A percentile compares a stretch with the other conserved stretches of the same genome.
Conservation (phyloP, 2,113 vertebrate species). For the Smithornis capensis region DNA sequence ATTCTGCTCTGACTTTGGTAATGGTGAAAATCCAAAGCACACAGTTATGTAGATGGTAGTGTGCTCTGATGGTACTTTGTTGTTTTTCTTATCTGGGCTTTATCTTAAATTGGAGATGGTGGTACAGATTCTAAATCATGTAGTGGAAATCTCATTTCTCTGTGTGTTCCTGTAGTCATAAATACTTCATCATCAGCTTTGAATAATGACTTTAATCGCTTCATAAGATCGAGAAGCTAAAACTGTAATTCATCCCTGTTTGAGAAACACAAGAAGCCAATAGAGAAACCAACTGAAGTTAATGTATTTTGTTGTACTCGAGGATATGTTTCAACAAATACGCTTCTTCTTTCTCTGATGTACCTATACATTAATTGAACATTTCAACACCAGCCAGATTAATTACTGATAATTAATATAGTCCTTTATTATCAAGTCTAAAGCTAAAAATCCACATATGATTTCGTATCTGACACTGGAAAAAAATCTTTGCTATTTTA, state of each 20-base stretch:
- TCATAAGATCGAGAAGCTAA: not conserved
- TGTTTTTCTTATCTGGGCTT: not conserved
- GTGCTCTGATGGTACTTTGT: accelerated
- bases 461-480: not conserved
- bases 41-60: not conserved
- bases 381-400: not conserved
- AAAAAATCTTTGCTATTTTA: not conserved
- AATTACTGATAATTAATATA: not conserved
- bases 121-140: not conserved
- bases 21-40: not conserved
- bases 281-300: not conserved
- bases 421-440: not conserved
- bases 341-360: not conserved
- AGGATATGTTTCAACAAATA: not conserved
- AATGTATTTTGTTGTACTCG: not conserved
- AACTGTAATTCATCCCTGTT: not conserved
- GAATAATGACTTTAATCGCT: not conserved
- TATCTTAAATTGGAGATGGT: not conserved
- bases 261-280: not conserved
- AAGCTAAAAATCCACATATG: not conserved
- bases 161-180: not conserved
- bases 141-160: not conserved
- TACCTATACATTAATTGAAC: not conserved
- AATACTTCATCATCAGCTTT: not conserved
- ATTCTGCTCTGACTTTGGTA: not conserved